These are phyloP conservation scores for Actias luna DNA, from an alignment of 2,888 invertebrate species.

Conservation along the genomic window DNA sequence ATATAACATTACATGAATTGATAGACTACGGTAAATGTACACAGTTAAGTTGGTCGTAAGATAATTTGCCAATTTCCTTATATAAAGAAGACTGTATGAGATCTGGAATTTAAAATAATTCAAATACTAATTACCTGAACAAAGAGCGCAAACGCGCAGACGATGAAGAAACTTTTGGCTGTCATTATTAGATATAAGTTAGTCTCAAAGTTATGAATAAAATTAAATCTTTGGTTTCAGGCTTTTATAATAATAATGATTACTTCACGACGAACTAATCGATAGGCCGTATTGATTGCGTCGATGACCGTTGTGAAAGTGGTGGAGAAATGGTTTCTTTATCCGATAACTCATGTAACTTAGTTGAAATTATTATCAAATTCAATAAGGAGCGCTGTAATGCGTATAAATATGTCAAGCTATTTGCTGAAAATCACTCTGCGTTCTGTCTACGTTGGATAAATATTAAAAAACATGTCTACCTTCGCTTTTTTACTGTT, in stretches of 20 bases:
- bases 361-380: background rate
- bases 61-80: too few relatives aligned
- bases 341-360: background rate
- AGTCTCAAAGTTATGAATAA: background rate
- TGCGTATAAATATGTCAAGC: background rate
- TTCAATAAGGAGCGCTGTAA: background rate
- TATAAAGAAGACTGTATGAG: too few relatives aligned
- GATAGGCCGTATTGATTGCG: background rate
- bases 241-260: background rate
- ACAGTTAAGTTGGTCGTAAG: too few relatives aligned
- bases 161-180: background rate
- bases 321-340: background rate
- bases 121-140: background rate
- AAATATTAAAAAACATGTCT: conserved; percentile 14
- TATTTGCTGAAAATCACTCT: background rate
- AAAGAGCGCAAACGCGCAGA: background rate
- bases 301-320: background rate
- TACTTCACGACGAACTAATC: background rate
- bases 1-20: too few relatives aligned
- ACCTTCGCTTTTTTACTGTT: conserved; percentile 16
- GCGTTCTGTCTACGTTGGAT: background rate
- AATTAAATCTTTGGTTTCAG: background rate
- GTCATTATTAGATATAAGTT: background rate
- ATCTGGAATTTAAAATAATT: background rate
- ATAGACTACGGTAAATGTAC: too few relatives aligned